These are phyloP conservation scores for Temnothorax nylanderi DNA, from an alignment of 1,140 invertebrate genomes.

Conservation along the genomic window DNA sequence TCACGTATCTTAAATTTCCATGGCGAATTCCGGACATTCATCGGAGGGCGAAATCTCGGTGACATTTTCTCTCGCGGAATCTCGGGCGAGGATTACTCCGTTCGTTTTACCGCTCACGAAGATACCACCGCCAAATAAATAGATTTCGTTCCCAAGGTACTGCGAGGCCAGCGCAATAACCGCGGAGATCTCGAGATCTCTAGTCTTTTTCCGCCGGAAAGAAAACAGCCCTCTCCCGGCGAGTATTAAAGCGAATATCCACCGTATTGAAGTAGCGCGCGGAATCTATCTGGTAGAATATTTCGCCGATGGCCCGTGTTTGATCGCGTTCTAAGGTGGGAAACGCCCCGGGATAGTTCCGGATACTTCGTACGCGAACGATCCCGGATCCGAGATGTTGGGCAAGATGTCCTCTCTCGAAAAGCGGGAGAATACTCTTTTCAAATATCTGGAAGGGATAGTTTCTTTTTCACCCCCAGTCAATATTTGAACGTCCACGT, in stretches of 20 bases:
- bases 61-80: constrained; percentile 45
- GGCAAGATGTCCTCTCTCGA: constrained; percentile 27
- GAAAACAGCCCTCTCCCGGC: constrained; percentile 34
- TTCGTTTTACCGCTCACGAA: constrained; percentile 41
- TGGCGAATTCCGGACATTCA: constrained; percentile 4
- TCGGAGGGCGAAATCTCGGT: not conserved
- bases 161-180: constrained; percentile 17
- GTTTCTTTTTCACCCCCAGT: not conserved
- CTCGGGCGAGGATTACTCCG: constrained; percentile 32
- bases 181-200: constrained; percentile 19
- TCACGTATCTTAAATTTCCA: not conserved
- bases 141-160: constrained; percentile 21
- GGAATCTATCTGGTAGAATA: constrained; percentile 35
- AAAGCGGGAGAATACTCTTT: constrained; percentile 12
- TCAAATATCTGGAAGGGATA: constrained; percentile 41
- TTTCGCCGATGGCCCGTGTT: constrained; percentile 46
- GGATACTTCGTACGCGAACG: constrained; percentile 26
- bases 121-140: constrained; percentile 50
- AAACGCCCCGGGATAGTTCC: constrained; percentile 42
- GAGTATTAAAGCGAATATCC: constrained; percentile 53
- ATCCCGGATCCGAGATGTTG: constrained; percentile 35
- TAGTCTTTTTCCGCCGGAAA: not conserved
- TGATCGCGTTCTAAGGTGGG: constrained; percentile 42
- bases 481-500: constrained; percentile 32
- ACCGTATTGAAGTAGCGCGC: constrained; percentile 18